Percentiles rank a stretch among this genome's conserved stretches.
phyloP scores from a whole-genome alignment of 2,888 invertebrate species.

The Polymixis lichenea region DNA sequence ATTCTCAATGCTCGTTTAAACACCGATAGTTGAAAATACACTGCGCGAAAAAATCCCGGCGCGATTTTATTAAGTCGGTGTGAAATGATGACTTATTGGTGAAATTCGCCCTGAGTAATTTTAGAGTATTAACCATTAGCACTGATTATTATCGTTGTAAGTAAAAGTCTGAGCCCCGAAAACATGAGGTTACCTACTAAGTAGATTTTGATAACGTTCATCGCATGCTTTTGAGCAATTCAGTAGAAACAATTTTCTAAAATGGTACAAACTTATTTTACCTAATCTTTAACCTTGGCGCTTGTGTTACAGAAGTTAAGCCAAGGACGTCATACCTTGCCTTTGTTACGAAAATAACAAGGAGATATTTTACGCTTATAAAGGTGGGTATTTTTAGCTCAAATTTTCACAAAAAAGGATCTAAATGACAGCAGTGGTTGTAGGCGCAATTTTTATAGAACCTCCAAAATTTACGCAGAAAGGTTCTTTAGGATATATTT shows the following conservation, averaged over 20 bases:
- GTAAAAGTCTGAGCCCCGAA: not conserved
- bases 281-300: constrained; percentile 50
- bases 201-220: constrained; percentile 32
- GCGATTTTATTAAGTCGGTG: too few species aligned
- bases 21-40: too few species aligned
- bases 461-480: not conserved
- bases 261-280: constrained; percentile 45
- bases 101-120: too few species aligned
- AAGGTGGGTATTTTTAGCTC: not conserved
- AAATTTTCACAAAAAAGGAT: not conserved
- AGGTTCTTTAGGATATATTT: too few species aligned
- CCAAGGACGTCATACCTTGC: constrained; percentile 19
- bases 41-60: too few species aligned
- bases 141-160: not conserved
- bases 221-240: constrained; percentile 51
- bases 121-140: not conserved
- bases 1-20: too few species aligned
- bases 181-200: constrained; percentile 3
- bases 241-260: constrained; percentile 35
- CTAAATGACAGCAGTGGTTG: not conserved
- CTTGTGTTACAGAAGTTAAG: constrained; percentile 24
- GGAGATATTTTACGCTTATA: not conserved
- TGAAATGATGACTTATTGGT: too few species aligned
- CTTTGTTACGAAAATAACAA: constrained; percentile 35
- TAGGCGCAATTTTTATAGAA: not conserved